A percentile compares a stretch with the other conserved stretches of the same genome.
phyloP scores from a whole-genome alignment of 2,888 invertebrate genomes.

The Synanthedon tipuliformis region DNA sequence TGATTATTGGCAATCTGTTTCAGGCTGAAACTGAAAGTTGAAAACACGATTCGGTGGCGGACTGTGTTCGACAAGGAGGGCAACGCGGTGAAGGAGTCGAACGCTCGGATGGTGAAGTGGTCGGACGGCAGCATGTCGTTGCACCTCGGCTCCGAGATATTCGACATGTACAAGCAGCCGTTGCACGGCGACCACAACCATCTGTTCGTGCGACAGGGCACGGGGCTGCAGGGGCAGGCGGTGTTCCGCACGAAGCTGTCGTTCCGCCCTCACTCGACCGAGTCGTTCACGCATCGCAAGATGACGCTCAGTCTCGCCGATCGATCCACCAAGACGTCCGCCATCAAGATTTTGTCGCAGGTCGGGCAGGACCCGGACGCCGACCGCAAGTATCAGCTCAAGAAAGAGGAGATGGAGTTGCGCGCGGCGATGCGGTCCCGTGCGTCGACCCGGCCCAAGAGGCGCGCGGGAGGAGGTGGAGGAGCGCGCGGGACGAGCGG shows the following conservation, averaged over 20 bases:
- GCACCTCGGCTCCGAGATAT: slow-evolving; percentile 96
- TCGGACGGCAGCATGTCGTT: slow-evolving; percentile 98
- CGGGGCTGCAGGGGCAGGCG: slow-evolving; percentile 96
- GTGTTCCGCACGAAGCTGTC: slow-evolving; percentile 96
- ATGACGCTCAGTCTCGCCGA: slow-evolving; percentile 98
- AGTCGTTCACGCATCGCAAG: slow-evolving; percentile 98
- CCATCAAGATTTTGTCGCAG: slow-evolving; percentile 95
- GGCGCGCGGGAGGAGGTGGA: slow-evolving; percentile 42
- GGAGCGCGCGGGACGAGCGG: slow-evolving; percentile 27
- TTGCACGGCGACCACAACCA: slow-evolving; percentile 97
- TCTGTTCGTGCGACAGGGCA: slow-evolving; percentile 96
- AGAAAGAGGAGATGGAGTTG: slow-evolving; percentile 97
- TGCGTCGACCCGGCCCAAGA: slow-evolving; percentile 62
- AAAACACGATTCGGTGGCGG: slow-evolving; percentile 98
- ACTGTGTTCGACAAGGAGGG: slow-evolving; percentile 85
- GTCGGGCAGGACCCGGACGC: slow-evolving; percentile 95
- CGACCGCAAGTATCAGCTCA: slow-evolving; percentile 89
- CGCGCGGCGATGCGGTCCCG: slow-evolving; percentile 84
- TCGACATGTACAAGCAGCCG: slow-evolving; percentile 96
- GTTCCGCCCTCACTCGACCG: slow-evolving; percentile 98
- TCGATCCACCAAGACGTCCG: slow-evolving; percentile 90
- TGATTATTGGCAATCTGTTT: slow-evolving; percentile 1
- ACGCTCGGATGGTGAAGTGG: slow-evolving; percentile 96
- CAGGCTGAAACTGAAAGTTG: slow-evolving; percentile 91
- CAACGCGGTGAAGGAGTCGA: slow-evolving; percentile 87